Evolutionary conservation across 2,888 invertebrate genomes (phyloP).

Genomic region (Volucella inflata): DNA sequence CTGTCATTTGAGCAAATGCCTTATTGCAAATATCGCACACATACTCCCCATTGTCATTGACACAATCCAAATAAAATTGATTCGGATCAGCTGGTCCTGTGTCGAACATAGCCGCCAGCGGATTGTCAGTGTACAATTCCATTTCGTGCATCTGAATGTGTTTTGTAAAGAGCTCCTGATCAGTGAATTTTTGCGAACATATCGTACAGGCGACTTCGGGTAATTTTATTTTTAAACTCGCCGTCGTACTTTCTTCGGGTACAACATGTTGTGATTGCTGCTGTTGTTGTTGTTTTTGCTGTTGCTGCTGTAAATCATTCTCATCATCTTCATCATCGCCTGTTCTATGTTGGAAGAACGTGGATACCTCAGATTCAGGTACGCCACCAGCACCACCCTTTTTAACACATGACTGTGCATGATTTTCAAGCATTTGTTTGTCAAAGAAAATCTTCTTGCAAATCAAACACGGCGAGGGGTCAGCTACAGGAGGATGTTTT

Average conservation of each 20-base stretch:
- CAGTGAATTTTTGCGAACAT: constrained; percentile 82
- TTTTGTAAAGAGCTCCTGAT: constrained; percentile 83
- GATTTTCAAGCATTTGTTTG: constrained; percentile 82
- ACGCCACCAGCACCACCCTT: constrained; percentile 77
- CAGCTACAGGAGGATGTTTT: constrained; percentile 83
- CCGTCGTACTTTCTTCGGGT: constrained; percentile 62
- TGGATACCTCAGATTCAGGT: constrained; percentile 18
- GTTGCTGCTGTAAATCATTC: constrained; percentile 62
- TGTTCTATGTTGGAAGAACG: constrained; percentile 79
- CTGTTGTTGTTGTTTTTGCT: background rate
- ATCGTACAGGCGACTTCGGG: constrained; percentile 83
- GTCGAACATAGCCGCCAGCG: constrained; percentile 83
- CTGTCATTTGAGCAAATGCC: constrained; percentile 83
- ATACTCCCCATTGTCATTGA: constrained; percentile 83
- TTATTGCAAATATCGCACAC: constrained; percentile 84
- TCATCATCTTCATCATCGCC: constrained; percentile 79
- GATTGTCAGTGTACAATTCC: constrained; percentile 82
- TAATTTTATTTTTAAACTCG: constrained; percentile 80
- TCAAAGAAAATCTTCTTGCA: constrained; percentile 84
- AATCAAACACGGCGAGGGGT: constrained; percentile 82
- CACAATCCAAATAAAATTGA: constrained; percentile 82
- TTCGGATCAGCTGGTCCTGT: constrained; percentile 83
- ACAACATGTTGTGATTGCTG: constrained; percentile 11
- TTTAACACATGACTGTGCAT: constrained; percentile 81
- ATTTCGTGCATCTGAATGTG: constrained; percentile 83